Percentiles rank a stretch among this genome's conserved stretches.
Evolutionary conservation across 1,140 invertebrate genomes (phyloP).

Genomic region (Macrosteles quadrilineatus): DNA sequence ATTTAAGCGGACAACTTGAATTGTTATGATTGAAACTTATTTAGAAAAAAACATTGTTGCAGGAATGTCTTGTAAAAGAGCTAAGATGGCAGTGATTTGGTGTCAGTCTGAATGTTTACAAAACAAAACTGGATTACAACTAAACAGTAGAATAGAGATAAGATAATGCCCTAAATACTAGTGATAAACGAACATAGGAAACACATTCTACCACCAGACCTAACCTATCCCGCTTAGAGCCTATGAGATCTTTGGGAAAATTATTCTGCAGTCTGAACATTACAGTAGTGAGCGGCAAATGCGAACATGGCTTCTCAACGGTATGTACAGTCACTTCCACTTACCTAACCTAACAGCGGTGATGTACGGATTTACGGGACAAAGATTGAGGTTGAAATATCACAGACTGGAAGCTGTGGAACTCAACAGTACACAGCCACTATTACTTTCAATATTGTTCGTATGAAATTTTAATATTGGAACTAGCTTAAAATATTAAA

Average conservation of each 20-base stretch:
- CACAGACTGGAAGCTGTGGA: slow-evolving; percentile 1
- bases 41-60: neutral
- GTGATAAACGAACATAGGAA: slow-evolving; percentile 12
- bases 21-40: neutral
- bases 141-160: slow-evolving; percentile 5
- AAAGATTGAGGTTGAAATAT: slow-evolving; percentile 7
- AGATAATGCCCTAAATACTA: slow-evolving; percentile 21
- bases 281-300: slow-evolving; percentile 16
- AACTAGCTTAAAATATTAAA: too few species aligned
- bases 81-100: slow-evolving; percentile 20
- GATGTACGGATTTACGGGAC: neutral
- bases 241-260: slow-evolving; percentile 30
- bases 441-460: slow-evolving; percentile 4
- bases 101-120: slow-evolving; percentile 13
- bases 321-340: neutral
- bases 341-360: neutral
- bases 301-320: slow-evolving; percentile 20
- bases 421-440: slow-evolving; percentile 9
- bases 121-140: slow-evolving; percentile 7
- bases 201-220: slow-evolving; percentile 19
- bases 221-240: slow-evolving; percentile 29
- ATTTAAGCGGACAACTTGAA: neutral
- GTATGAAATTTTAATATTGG: too few species aligned
- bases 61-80: slow-evolving; percentile 5
- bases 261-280: slow-evolving; percentile 4